Conservation (phyloP, 2,888 invertebrate species). For the Apotomis betuletana region DNA sequence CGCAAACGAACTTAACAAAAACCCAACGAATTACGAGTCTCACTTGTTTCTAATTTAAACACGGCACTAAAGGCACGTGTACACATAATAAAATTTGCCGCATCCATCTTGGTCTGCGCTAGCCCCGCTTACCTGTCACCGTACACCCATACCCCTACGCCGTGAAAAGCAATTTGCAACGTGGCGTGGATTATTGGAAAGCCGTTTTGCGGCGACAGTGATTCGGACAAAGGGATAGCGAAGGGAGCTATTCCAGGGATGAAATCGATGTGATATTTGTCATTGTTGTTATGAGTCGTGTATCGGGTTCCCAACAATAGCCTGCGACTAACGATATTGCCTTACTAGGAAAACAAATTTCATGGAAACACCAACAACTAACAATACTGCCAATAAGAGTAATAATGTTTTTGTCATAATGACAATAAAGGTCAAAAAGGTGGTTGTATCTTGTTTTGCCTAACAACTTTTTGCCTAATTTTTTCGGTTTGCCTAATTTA, state of each 20-base stretch:
- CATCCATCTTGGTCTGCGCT: constrained; percentile 1
- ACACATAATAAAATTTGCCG: neutral
- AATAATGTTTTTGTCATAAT: too few relatives aligned
- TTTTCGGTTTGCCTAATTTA: too few relatives aligned
- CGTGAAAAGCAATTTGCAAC: constrained; percentile 63
- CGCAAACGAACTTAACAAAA: too few relatives aligned
- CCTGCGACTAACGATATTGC: too few relatives aligned
- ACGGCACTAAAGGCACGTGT: neutral
- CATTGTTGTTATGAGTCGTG: neutral
- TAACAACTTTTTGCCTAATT: too few relatives aligned
- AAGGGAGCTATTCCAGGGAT: neutral
- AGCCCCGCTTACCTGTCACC: constrained; percentile 8
- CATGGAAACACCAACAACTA: neutral
- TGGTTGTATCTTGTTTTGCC: too few relatives aligned
- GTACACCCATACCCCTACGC: neutral
- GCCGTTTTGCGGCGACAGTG: constrained; percentile 58
- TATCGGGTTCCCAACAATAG: too few relatives aligned
- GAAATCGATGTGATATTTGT: neutral
- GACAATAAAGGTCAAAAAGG: too few relatives aligned
- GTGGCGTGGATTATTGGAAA: constrained; percentile 67
- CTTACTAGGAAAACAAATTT: neutral
- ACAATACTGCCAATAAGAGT: too few relatives aligned
- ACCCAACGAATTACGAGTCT: too few relatives aligned
- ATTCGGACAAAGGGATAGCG: constrained; percentile 27
- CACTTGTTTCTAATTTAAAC: too few relatives aligned